Base-by-base conservation (phyloP, 2,113 vertebrate species). In the Lophius piscatorius region DNA sequence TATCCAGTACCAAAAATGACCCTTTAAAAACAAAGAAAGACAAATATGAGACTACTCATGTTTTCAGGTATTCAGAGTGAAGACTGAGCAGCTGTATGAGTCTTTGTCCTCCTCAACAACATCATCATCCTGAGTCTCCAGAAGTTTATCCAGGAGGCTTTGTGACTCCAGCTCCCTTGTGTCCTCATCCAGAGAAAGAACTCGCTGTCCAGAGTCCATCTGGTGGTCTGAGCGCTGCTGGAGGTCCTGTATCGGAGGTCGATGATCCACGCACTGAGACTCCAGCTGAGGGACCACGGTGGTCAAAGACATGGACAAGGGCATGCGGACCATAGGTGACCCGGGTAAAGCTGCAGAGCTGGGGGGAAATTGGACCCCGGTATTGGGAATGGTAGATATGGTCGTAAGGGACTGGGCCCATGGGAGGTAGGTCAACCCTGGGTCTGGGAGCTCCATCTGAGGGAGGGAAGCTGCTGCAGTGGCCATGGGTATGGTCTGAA, bases 331-430 rank as follows among this genome's bases (percentile, higher is more conserved):
- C 39, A 97, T 87, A 74, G 93, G 91, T 0, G 94, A 85, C 11
- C 86, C 88, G 0, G 92, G 60, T 22, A 96, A 80, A 0, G 92
- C 61, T 14, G 93, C 78, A 5, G 94, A 70, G 4, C 92, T 84
- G 0, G 94, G 68, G 2, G 92, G 87, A 68, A 94, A 95, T 67
- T 92, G 95, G 63, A 95, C 73, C 8, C 87, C 76, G 2, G 94
- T 76, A 6, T 87, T 83, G 8, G 82, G 33, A 59, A 84, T 45
- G 23, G 85, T 33, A 0, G 95, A 92, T 66, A 97, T 76, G 0
- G 94, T 87, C 1, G 95, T 79, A 38, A 98, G 88, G 1, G 94
- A 92, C 59, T 95, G 95, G 61, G 92, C 90, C 97, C 96, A 98
- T 0, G 96, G 94, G 38, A 98, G 93, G 54, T 96, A 98, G 0